These are phyloP conservation scores for Neoniphon sammara DNA, from an alignment of 2,797 vertebrate species.

Conservation along the genomic window DNA sequence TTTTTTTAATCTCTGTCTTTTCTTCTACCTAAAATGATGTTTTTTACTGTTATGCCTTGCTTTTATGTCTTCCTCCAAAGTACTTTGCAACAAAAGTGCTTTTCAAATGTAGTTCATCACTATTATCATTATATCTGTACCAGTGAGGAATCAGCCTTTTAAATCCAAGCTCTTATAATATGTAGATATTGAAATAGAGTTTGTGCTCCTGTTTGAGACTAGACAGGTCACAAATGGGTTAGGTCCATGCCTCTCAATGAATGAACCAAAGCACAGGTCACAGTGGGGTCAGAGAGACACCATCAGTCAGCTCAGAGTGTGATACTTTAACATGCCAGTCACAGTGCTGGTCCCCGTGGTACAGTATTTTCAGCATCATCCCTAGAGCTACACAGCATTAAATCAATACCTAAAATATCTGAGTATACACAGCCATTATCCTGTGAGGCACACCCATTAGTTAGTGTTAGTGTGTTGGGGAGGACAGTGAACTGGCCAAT, in stretches of 20 bases:
- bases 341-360: conserved; percentile 42
- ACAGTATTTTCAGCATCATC: conserved; percentile 53
- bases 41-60: conserved; percentile 46
- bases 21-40: conserved; percentile 41
- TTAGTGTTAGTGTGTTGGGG: conserved; percentile 14
- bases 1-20: conserved; percentile 35
- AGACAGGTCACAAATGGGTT: conserved; percentile 16
- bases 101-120: conserved; percentile 56
- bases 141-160: conserved; percentile 51
- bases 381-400: conserved; percentile 40
- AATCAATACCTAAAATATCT: conserved; percentile 61
- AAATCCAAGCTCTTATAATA: conserved; percentile 46
- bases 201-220: conserved; percentile 23
- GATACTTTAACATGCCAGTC: conserved; percentile 20
- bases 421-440: conserved; percentile 39
- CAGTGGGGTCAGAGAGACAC: conserved; percentile 46
- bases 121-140: conserved; percentile 53
- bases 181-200: conserved; percentile 40
- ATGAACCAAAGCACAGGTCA: conserved; percentile 48
- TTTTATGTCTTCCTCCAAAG: conserved; percentile 52
- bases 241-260: conserved; percentile 12
- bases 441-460: conserved; percentile 26
- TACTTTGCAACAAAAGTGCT: conserved; percentile 23
- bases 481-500: conserved; percentile 6
- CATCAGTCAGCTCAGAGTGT: conserved; percentile 34